Conservation (phyloP, 2,888 invertebrate genomes). For the Eristalinus sepulchralis region DNA sequence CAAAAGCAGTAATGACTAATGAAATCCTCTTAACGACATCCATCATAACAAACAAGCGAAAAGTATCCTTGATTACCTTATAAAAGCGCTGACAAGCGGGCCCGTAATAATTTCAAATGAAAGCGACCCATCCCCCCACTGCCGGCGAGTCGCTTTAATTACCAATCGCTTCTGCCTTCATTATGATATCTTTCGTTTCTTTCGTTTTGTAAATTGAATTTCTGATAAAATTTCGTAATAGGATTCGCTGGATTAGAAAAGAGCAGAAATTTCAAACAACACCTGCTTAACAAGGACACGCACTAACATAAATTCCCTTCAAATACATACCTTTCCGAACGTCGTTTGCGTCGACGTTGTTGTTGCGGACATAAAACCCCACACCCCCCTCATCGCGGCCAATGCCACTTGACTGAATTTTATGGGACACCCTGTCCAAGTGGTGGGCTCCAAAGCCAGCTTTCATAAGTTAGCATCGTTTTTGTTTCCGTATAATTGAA, state of each 20-base stretch:
- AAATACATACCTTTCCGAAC: conserved; percentile 28
- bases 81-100: conserved; percentile 17
- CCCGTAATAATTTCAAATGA: conserved; percentile 33
- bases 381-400: not conserved
- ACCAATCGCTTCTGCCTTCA: conserved; percentile 11
- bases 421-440: not conserved
- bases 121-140: not conserved
- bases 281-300: conserved; percentile 42
- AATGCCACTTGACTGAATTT: not conserved
- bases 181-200: conserved; percentile 1
- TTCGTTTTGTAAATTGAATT: conserved; percentile 52
- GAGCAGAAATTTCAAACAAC: not conserved
- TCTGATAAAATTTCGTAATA: conserved; percentile 50
- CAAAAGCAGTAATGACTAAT: conserved; percentile 21
- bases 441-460: conserved; percentile 27
- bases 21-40: conserved; percentile 31
- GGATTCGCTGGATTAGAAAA: not conserved
- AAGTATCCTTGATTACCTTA: conserved; percentile 45
- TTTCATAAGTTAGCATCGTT: conserved; percentile 68
- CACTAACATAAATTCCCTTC: conserved; percentile 21
- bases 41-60: conserved; percentile 9
- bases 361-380: conserved; percentile 53
- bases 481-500: conserved; percentile 70
- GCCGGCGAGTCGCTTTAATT: conserved; percentile 53
- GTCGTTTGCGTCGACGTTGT: not conserved